Conservation (phyloP, 2,113 vertebrate species). For the Pteruthius melanotis region DNA sequence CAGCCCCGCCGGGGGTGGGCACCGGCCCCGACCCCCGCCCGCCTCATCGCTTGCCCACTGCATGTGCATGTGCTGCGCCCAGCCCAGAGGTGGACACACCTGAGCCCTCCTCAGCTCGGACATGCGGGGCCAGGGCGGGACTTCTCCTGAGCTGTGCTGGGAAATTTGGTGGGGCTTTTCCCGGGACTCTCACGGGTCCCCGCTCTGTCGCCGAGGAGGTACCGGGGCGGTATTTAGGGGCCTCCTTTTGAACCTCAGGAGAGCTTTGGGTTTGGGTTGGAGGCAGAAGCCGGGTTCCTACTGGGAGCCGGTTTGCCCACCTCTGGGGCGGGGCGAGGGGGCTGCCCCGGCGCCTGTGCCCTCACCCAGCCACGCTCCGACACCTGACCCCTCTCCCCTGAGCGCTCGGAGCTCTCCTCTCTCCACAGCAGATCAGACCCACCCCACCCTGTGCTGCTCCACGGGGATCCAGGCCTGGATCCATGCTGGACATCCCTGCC, state of each 20-base stretch:
- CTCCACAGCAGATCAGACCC: background rate
- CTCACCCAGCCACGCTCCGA: background rate
- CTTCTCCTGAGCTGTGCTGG: background rate
- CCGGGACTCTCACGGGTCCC: background rate
- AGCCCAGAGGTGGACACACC: slow-evolving; percentile 58
- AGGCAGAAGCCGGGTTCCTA: background rate
- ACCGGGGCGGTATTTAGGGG: background rate
- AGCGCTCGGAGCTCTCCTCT: background rate
- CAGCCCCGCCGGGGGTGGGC: background rate
- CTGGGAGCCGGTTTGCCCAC: slow-evolving; percentile 35
- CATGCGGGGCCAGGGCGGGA: background rate
- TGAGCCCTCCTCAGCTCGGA: background rate
- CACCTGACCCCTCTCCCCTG: background rate
- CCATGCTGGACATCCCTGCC: background rate
- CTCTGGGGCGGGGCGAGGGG: background rate
- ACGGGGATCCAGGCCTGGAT: background rate
- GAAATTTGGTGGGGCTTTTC: background rate
- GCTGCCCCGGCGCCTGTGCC: background rate
- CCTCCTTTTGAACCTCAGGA: background rate
- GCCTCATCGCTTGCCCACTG: slow-evolving; percentile 33
- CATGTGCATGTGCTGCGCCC: slow-evolving; percentile 62
- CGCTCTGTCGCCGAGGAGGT: background rate
- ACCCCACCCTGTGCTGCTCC: background rate
- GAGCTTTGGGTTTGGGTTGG: background rate
- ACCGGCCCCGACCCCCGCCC: background rate